A percentile compares a stretch with the other conserved stretches of the same genome.
phyloP scores from a whole-genome alignment of 2,113 vertebrate species.

The Lophius piscatorius region DNA sequence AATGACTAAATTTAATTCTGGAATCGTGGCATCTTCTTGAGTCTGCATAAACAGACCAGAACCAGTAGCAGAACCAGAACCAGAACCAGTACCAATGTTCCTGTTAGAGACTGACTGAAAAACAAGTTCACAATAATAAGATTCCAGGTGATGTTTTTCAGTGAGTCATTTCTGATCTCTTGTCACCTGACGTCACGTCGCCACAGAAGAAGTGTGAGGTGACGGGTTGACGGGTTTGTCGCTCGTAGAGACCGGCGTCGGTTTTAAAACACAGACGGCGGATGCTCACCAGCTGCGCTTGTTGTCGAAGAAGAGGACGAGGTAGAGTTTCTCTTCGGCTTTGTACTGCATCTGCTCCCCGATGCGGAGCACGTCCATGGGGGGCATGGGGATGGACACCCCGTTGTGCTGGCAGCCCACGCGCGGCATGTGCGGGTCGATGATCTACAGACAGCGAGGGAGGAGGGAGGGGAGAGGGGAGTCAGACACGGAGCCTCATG shows the following conservation, averaged over 20 bases:
- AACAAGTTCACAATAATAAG: neutral
- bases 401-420: conserved; percentile 96
- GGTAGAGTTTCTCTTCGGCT: conserved; percentile 92
- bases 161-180: conserved; percentile 10
- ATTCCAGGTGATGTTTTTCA: conserved; percentile 10
- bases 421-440: conserved; percentile 97
- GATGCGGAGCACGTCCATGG: conserved; percentile 92
- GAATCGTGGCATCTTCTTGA: too few species aligned
- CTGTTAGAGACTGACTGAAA: too few species aligned
- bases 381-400: conserved; percentile 94
- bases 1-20: too few species aligned
- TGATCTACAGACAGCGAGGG: conserved; percentile 81
- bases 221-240: conserved; percentile 30
- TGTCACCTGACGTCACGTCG: conserved; percentile 20
- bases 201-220: conserved; percentile 36
- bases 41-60: too few species aligned
- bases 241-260: conserved; percentile 11
- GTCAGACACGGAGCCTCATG: conserved; percentile 7
- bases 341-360: conserved; percentile 99
- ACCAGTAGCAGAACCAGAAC: too few species aligned
- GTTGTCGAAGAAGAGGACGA: conserved; percentile 98
- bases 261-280: conserved; percentile 11
- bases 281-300: conserved; percentile 96
- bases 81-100: too few species aligned
- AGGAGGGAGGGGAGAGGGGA: neutral